phyloP scores from a whole-genome alignment of 2,888 invertebrate genomes.

The Andrena hattorfiana region DNA sequence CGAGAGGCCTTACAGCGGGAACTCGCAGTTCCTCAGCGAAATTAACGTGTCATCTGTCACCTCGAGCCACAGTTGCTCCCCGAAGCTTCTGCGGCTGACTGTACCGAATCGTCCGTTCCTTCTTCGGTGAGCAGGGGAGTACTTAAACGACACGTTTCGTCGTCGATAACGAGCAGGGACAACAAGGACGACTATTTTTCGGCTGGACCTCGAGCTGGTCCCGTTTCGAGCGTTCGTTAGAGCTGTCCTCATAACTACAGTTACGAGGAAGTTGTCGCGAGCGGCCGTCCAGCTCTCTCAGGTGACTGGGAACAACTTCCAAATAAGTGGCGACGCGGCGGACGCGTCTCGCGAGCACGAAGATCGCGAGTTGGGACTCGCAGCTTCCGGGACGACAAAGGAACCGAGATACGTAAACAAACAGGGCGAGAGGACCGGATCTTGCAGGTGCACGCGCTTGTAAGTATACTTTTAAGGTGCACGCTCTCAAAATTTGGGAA shows the following conservation, averaged over 20 bases:
- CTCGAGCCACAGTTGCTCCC: slow-evolving; percentile 26
- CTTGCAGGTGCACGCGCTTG: neutral
- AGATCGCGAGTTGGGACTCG: slow-evolving; percentile 47
- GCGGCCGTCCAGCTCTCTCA: slow-evolving; percentile 9
- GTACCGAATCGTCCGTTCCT: neutral
- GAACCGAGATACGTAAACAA: slow-evolving; percentile 27
- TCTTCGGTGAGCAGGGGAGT: neutral
- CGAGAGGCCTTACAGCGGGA: slow-evolving; percentile 36
- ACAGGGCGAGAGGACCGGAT: neutral
- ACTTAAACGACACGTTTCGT: neutral
- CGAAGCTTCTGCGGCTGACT: slow-evolving; percentile 31
- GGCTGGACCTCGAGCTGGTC: too few relatives aligned
- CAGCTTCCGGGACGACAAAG: slow-evolving; percentile 18
- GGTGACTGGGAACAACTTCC: slow-evolving; percentile 42
- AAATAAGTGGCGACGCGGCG: slow-evolving; percentile 42
- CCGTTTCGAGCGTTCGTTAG: slow-evolving; percentile 34
- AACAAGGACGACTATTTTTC: slow-evolving; percentile 1
- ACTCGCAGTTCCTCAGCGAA: slow-evolving; percentile 51
- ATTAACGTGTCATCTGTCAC: slow-evolving; percentile 61
- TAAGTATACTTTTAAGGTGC: neutral
- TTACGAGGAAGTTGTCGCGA: slow-evolving; percentile 38
- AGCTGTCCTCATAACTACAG: slow-evolving; percentile 35
- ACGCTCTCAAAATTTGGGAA: too few relatives aligned
- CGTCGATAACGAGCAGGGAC: slow-evolving; percentile 9
- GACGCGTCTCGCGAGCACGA: slow-evolving; percentile 44